Evolutionary conservation across 2,888 invertebrate genomes (phyloP), one percentile per base, ranked within the genome.

Genomic region (Stratiomys singularior): DNA sequence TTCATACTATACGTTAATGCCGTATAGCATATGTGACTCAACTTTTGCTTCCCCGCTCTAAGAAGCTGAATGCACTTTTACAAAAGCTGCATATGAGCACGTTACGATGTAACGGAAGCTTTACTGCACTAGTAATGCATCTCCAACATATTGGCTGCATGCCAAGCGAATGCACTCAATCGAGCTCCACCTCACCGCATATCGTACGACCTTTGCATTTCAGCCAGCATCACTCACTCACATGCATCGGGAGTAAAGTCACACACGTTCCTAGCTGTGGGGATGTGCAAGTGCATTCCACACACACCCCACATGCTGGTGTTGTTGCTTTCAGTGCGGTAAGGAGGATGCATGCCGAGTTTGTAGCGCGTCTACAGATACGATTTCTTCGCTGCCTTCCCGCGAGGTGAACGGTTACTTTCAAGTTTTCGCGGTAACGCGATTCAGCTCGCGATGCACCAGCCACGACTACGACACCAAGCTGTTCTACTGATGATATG

Each of bases 91-190:
- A 64, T 28, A 11, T 30, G n/a, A 4, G n/a, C 27, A 1, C 28
- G n/a, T 23, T 64, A 15, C 28, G n/a, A 60, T 64, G 64, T 64
- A 64, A 64, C 28, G 27, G 4, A 64, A 64, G 28, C 64, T 64
- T 28, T n/a, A 30, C 3, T 28, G 27, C 25, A 2, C 1, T 11
- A 60, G 52, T 52, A 52, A 52, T 52, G 52, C 52, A 52, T 52
- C 52, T 52, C 52, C n/a, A 52, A 52, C 18, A n/a, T 52, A 18
- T 4, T 52, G 15, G 52, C 4, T 52, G 52, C n/a, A 52, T n/a
- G 52, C 18, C 15, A 13, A 52, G 7, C 4, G 15, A 52, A 9
- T 52, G 52, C 52, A 52, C 15, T 52, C 4, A 5, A 52, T 52
- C 52, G 52, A 52, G 52, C 52, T 52, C 18, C 52, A 13, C 18